Evolutionary conservation across 2,113 vertebrate genomes (phyloP).

Genomic region (Archilochus colubris): DNA sequence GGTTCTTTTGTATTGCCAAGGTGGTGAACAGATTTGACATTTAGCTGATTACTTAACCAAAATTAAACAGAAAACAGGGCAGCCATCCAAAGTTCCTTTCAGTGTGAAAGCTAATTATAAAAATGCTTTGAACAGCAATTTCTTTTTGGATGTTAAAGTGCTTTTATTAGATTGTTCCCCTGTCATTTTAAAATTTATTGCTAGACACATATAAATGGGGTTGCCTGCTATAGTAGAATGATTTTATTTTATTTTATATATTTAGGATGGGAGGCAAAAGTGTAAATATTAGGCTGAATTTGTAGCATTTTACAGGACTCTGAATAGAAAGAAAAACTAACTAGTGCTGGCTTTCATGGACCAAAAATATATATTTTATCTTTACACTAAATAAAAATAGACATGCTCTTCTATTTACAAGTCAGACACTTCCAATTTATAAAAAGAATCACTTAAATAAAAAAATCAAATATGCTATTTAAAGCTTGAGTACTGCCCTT

Average conservation of each 20-base stretch:
- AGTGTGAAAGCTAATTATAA: slow-evolving; percentile 77
- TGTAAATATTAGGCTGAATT: background rate
- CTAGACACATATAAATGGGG: slow-evolving; percentile 62
- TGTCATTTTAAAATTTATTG: slow-evolving; percentile 74
- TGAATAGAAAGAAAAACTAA: background rate
- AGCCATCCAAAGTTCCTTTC: slow-evolving; percentile 66
- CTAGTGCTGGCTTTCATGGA: background rate
- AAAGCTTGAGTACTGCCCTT: background rate
- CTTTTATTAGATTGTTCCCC: slow-evolving; percentile 79
- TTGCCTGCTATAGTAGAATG: slow-evolving; percentile 13
- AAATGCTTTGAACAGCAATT: slow-evolving; percentile 79
- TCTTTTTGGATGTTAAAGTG: slow-evolving; percentile 75
- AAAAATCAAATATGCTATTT: background rate
- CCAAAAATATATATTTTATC: background rate
- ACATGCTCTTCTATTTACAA: background rate
- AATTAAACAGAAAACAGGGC: slow-evolving; percentile 71
- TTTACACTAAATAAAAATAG: background rate
- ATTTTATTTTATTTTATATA: background rate
- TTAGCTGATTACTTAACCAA: slow-evolving; percentile 61
- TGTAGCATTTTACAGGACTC: background rate
- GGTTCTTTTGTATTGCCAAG: slow-evolving; percentile 52
- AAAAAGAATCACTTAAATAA: background rate
- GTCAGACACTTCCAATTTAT: background rate
- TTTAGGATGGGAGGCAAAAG: background rate
- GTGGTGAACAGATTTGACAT: slow-evolving; percentile 57